A percentile compares a stretch with the other conserved stretches of the same genome.
These are phyloP conservation scores for Tachysurus fulvidraco DNA, from an alignment of 2,113 vertebrate genomes.

Conservation along the genomic window DNA sequence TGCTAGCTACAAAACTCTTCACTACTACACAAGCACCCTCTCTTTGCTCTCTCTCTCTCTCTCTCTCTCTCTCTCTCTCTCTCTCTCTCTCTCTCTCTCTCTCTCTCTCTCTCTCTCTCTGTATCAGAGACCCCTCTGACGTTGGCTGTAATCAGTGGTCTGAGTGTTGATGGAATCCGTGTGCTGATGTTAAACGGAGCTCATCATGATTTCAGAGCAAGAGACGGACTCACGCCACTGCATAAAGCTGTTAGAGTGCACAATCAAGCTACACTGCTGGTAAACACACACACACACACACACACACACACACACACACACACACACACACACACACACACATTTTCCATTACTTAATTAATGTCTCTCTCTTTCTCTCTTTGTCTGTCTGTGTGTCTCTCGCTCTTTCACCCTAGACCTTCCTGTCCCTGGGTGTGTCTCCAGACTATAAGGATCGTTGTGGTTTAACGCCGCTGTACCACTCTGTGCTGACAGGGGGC, in stretches of 20 bases:
- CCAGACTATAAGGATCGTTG: slow-evolving; percentile 90
- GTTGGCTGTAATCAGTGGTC: slow-evolving; percentile 77
- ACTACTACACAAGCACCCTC: background rate
- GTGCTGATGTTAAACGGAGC: slow-evolving; percentile 84
- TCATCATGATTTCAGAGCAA: slow-evolving; percentile 87
- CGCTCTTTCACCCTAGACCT: slow-evolving; percentile 63
- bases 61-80: background rate
- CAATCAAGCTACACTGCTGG: slow-evolving; percentile 83
- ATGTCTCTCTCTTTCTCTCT: background rate
- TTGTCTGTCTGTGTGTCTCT: background rate
- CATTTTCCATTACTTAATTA: background rate
- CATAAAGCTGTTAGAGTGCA: slow-evolving; percentile 86
- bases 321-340: slow-evolving; percentile 34
- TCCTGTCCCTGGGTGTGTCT: slow-evolving; percentile 84
- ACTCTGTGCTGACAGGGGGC: slow-evolving; percentile 87
- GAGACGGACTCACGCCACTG: slow-evolving; percentile 82
- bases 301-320: slow-evolving; percentile 24
- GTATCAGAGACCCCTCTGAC: slow-evolving; percentile 82
- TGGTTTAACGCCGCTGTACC: slow-evolving; percentile 88
- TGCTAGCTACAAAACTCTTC: background rate
- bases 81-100: background rate
- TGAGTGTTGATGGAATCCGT: slow-evolving; percentile 79
- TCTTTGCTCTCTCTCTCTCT: background rate
- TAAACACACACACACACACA: slow-evolving; percentile 56
- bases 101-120: background rate